Percentiles rank a stretch among this genome's conserved stretches.
phyloP scores from a whole-genome alignment of 30 jellyfish, hydroid and myxozoan species.

The Turritopsis dohrnii region DNA sequence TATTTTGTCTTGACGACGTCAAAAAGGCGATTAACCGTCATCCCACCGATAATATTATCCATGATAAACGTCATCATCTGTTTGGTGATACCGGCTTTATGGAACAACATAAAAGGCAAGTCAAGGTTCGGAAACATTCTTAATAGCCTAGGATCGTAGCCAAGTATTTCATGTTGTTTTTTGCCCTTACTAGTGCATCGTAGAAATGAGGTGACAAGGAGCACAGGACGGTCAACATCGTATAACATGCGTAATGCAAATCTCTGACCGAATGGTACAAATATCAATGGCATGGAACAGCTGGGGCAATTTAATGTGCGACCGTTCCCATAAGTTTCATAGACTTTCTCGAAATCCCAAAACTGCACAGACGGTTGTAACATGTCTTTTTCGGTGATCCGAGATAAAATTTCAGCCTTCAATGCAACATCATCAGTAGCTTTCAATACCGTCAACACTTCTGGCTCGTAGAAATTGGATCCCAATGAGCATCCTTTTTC shows the following conservation, averaged over 20 bases:
- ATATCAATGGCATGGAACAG: slow-evolving; percentile 45
- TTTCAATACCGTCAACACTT: slow-evolving; percentile 26
- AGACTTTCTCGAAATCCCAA: slow-evolving; percentile 81
- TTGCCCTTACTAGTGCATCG: slow-evolving; percentile 57
- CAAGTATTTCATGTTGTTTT: slow-evolving; percentile 80
- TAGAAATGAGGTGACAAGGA: slow-evolving; percentile 82
- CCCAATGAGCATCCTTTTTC: slow-evolving; percentile 62
- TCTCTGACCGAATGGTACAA: slow-evolving; percentile 70
- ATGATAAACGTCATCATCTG: slow-evolving; percentile 57
- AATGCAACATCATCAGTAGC: slow-evolving; percentile 46
- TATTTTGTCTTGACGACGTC: slow-evolving; percentile 66
- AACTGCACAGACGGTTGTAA: slow-evolving; percentile 74
- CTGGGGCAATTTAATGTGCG: slow-evolving; percentile 49
- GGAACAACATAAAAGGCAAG: slow-evolving; percentile 86
- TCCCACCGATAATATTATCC: slow-evolving; percentile 68
- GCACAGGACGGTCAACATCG: slow-evolving; percentile 78
- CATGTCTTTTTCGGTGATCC: slow-evolving; percentile 49
- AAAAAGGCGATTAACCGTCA: slow-evolving; percentile 72
- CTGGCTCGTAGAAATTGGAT: slow-evolving; percentile 38
- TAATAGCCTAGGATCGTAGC: slow-evolving; percentile 89
- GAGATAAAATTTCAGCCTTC: slow-evolving; percentile 39
- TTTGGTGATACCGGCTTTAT: slow-evolving; percentile 85
- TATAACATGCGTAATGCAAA: slow-evolving; percentile 72
- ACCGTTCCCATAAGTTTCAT: slow-evolving; percentile 40
- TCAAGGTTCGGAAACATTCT: slow-evolving; percentile 70